Evolutionary conservation across 2,113 vertebrate species (phyloP).

Genomic region (Telmatochromis brachygnathus): DNA sequence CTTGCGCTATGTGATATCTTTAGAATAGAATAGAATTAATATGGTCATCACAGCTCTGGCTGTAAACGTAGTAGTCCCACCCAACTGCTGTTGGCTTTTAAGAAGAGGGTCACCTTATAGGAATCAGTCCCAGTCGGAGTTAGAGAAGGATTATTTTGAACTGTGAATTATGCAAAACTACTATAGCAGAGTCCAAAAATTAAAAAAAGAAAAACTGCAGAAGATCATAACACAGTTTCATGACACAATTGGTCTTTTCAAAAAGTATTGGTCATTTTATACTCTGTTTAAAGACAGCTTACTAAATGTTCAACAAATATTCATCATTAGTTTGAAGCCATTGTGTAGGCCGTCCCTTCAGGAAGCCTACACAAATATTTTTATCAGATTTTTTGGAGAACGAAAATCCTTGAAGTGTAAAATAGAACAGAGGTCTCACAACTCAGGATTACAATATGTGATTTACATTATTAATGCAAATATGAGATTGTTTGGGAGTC

Average conservation of each 20-base stretch:
- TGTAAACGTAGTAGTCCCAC: fast-evolving
- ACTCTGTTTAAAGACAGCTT: not conserved
- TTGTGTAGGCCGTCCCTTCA: not conserved
- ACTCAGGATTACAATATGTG: not conserved
- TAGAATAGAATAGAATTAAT: not conserved
- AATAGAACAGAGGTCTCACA: not conserved
- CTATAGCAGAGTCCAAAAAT: not conserved
- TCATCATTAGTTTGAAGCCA: not conserved
- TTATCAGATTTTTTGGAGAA: not conserved
- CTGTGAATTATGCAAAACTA: not conserved
- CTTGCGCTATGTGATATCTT: fast-evolving
- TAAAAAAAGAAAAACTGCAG: not conserved
- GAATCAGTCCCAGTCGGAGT: not conserved
- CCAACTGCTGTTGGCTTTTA: not conserved
- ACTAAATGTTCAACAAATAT: not conserved
- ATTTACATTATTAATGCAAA: not conserved
- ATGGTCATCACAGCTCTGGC: not conserved
- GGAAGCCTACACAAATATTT: not conserved
- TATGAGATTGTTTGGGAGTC: not conserved
- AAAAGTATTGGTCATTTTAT: not conserved
- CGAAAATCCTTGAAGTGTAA: not conserved
- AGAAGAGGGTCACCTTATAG: not conserved
- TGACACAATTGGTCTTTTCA: not conserved
- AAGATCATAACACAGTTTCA: not conserved
- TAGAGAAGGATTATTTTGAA: not conserved